phyloP scores from a whole-genome alignment of 2,113 vertebrate species.

The Mixornis gularis region DNA sequence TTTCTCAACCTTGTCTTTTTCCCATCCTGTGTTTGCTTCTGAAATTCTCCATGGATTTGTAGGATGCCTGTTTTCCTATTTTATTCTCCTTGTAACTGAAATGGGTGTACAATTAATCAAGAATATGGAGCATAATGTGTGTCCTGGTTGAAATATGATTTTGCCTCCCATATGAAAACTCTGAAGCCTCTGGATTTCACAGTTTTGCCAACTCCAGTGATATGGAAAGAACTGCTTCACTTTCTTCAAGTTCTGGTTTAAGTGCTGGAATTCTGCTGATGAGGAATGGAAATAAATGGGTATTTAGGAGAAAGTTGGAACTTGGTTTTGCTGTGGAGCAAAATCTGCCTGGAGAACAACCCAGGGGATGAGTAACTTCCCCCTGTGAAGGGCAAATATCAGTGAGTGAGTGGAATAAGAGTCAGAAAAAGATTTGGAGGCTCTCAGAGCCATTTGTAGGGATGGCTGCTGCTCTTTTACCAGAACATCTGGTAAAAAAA shows the following conservation, averaged over 20 bases:
- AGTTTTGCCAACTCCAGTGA: neutral
- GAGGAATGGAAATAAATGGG: neutral
- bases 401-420: neutral
- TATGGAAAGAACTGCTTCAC: neutral
- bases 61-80: neutral
- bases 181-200: neutral
- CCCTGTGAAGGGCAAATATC: neutral
- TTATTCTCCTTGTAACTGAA: neutral
- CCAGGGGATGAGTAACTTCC: neutral
- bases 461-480: neutral
- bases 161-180: neutral
- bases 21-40: neutral
- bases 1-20: fast-evolving
- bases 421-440: neutral
- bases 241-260: neutral
- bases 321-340: neutral
- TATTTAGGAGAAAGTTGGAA: neutral
- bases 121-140: neutral
- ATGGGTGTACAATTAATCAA: neutral
- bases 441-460: fast-evolving
- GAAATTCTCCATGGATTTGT: neutral
- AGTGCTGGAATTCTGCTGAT: neutral
- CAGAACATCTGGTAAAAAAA: neutral
- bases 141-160: neutral
- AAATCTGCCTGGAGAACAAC: neutral